A percentile compares a stretch with the other conserved stretches of the same genome.
These are phyloP conservation scores for Probaryconus sp. DNA, from an alignment of 1,140 invertebrate genomes.

Conservation along the genomic window DNA sequence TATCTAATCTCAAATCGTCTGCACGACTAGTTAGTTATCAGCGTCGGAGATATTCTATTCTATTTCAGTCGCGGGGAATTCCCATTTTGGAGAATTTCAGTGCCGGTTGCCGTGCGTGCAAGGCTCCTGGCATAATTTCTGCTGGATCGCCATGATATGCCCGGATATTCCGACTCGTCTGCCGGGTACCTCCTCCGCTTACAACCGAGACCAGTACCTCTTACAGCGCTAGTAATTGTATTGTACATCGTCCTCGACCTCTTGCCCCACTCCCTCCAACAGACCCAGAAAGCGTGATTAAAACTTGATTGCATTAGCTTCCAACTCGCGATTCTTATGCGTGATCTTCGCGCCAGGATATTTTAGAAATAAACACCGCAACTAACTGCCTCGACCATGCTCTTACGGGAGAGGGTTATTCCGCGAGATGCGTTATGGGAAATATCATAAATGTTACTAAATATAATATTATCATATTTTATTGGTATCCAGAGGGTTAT, in stretches of 20 bases:
- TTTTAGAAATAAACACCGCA: conserved; percentile 54
- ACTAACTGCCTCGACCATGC: conserved; percentile 44
- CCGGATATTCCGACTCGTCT: conserved; percentile 51
- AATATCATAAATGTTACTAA: no score
- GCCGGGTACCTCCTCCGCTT: conserved; percentile 47
- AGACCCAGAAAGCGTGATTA: conserved; percentile 64
- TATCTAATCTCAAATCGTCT: conserved; percentile 61
- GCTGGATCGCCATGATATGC: conserved; percentile 59
- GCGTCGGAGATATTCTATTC: conserved; percentile 55
- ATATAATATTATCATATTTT: no score
- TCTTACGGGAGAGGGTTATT: conserved; percentile 26
- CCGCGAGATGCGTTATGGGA: not conserved
- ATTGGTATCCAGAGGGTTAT: no score
- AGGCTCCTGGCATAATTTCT: conserved; percentile 58
- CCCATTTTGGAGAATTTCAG: conserved; percentile 62
- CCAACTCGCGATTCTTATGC: conserved; percentile 64
- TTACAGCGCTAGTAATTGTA: conserved; percentile 63
- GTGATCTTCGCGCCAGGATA: conserved; percentile 52
- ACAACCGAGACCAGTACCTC: conserved; percentile 47
- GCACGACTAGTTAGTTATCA: conserved; percentile 62
- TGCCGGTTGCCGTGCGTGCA: conserved; percentile 49
- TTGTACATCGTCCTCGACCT: conserved; percentile 61
- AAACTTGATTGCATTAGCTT: conserved; percentile 69
- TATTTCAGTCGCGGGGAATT: conserved; percentile 57
- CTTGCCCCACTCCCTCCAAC: conserved; percentile 6